Conservation (phyloP, 2,113 vertebrate species). For the Corydoras maculifer region DNA sequence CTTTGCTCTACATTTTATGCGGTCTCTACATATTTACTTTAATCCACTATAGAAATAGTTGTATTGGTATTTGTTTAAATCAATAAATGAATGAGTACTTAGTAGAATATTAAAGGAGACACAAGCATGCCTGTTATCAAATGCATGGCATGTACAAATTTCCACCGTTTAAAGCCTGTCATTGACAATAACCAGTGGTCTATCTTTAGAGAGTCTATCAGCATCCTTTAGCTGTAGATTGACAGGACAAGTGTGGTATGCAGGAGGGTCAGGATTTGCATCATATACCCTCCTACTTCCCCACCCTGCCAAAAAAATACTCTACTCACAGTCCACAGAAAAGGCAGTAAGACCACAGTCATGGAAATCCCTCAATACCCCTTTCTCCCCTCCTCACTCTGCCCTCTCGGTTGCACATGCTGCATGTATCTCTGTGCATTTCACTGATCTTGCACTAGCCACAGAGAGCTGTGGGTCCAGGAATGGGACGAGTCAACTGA, state of each 20-base stretch:
- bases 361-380: background rate
- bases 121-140: background rate
- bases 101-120: background rate
- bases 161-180: slow-evolving; percentile 3
- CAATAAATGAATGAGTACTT: background rate
- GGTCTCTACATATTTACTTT: too few relatives aligned
- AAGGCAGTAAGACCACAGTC: too few relatives aligned
- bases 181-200: slow-evolving; percentile 37
- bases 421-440: slow-evolving; percentile 7
- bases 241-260: slow-evolving; percentile 51
- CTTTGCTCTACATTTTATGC: too few relatives aligned
- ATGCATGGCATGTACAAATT: background rate
- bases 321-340: too few relatives aligned
- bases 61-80: background rate
- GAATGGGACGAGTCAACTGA: slow-evolving; percentile 42
- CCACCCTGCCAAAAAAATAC: slow-evolving; percentile 1
- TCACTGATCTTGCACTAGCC: background rate
- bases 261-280: too few relatives aligned
- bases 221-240: slow-evolving; percentile 59
- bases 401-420: background rate
- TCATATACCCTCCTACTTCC: background rate
- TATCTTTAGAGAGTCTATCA: slow-evolving; percentile 66
- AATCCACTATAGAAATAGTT: too few relatives aligned
- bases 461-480: slow-evolving; percentile 1
- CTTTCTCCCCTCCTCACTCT: slow-evolving; percentile 10